These are phyloP conservation scores for Spondyliosoma cantharus DNA, from an alignment of 2,797 vertebrate genomes.

Conservation along the genomic window DNA sequence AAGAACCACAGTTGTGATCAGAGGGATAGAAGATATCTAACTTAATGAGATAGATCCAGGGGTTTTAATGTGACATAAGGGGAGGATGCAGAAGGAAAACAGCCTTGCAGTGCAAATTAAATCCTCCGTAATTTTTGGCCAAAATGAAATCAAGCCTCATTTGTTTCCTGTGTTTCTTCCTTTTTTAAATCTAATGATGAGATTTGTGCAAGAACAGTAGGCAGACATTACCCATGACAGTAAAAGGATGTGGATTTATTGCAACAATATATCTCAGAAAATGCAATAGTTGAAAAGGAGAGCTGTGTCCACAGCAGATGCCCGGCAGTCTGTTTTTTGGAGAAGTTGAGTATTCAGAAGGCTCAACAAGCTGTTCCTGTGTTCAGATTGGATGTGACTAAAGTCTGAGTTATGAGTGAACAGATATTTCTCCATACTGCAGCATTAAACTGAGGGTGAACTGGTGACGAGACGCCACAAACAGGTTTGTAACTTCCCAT, in stretches of 20 bases:
- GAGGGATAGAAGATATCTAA: slow-evolving; percentile 10
- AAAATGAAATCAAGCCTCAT: slow-evolving; percentile 26
- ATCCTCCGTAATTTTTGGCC: background rate
- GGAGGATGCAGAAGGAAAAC: slow-evolving; percentile 28
- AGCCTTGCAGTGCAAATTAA: slow-evolving; percentile 20
- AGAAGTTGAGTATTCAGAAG: slow-evolving; percentile 58
- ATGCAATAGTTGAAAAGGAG: slow-evolving; percentile 50
- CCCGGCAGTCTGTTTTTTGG: slow-evolving; percentile 67
- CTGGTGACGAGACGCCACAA: slow-evolving; percentile 24
- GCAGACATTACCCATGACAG: slow-evolving; percentile 27
- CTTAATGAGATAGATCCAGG: slow-evolving; percentile 27
- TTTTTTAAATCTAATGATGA: slow-evolving; percentile 19
- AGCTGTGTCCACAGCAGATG: slow-evolving; percentile 68
- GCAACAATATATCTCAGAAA: slow-evolving; percentile 53
- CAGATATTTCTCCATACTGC: slow-evolving; percentile 48
- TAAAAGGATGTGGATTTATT: slow-evolving; percentile 51
- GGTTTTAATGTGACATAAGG: slow-evolving; percentile 33
- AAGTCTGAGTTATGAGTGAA: slow-evolving; percentile 57
- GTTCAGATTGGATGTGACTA: slow-evolving; percentile 47
- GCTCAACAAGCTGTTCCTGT: slow-evolving; percentile 60
- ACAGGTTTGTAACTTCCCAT: slow-evolving; percentile 32
- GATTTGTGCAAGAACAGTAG: slow-evolving; percentile 37
- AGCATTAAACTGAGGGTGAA: slow-evolving; percentile 31
- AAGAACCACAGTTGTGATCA: slow-evolving; percentile 44
- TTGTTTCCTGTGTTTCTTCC: slow-evolving; percentile 2